Conservation (phyloP, 2,113 vertebrate species). For the Oreochromis aureus region DNA sequence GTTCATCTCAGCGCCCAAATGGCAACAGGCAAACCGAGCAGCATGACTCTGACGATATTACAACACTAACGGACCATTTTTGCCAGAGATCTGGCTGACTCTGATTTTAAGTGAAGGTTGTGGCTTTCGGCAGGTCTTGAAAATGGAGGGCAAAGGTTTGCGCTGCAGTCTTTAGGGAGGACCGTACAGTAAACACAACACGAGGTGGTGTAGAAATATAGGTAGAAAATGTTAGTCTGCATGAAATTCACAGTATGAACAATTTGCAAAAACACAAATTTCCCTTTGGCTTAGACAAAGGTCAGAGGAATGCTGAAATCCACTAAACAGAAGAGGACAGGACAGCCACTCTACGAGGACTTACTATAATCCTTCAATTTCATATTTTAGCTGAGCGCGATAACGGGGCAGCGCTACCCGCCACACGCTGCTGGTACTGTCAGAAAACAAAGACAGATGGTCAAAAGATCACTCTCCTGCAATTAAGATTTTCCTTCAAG, state of each 20-base stretch:
- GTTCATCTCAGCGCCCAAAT: constrained; percentile 44
- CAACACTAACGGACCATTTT: neutral
- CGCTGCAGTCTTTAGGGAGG: neutral
- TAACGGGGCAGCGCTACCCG: constrained; percentile 21
- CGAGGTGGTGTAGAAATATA: neutral
- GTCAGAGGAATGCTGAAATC: constrained; percentile 12
- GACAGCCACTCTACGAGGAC: constrained; percentile 13
- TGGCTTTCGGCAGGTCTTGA: neutral
- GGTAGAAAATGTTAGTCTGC: neutral
- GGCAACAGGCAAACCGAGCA: constrained; percentile 33
- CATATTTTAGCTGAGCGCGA: constrained; percentile 24
- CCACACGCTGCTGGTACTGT: constrained; percentile 20
- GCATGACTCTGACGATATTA: constrained; percentile 3
- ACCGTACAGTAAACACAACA: neutral
- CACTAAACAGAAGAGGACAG: constrained; percentile 13
- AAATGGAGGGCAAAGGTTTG: neutral
- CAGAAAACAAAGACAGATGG: constrained; percentile 35
- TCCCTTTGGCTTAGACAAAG: neutral
- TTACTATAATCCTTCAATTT: constrained; percentile 62
- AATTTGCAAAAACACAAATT: neutral
- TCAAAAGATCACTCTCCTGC: constrained; percentile 41
- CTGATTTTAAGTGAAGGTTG: neutral
- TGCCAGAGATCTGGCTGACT: neutral
- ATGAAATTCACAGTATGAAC: neutral
- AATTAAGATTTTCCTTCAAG: constrained; percentile 50